A percentile compares a stretch with the other conserved stretches of the same genome.
phyloP scores from a whole-genome alignment of 2,888 invertebrate genomes.

The Drosophila yooni region DNA sequence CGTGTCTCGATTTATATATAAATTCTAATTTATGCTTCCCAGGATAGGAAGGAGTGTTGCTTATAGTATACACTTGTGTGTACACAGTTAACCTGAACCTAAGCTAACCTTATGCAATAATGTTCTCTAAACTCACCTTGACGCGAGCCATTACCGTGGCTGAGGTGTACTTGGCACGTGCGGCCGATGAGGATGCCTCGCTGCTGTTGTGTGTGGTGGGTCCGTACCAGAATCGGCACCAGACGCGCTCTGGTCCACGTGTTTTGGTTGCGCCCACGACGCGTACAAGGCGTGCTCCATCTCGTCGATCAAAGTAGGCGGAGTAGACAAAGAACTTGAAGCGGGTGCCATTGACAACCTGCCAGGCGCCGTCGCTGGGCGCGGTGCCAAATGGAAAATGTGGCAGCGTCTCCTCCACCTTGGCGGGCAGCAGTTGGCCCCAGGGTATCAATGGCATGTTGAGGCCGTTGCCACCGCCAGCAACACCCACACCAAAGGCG shows the following conservation, averaged over 20 bases:
- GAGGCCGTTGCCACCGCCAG: slow-evolving; percentile 52
- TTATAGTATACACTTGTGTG: background rate
- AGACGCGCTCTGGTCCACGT: slow-evolving; percentile 91
- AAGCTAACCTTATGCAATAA: background rate
- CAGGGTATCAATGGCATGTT: slow-evolving; percentile 84
- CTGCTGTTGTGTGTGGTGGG: slow-evolving; percentile 52
- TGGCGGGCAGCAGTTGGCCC: slow-evolving; percentile 84
- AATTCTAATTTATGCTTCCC: accelerated
- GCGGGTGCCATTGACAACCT: slow-evolving; percentile 87
- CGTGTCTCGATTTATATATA: background rate
- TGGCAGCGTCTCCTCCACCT: slow-evolving; percentile 86
- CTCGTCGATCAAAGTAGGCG: slow-evolving; percentile 93
- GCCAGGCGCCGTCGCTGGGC: slow-evolving; percentile 92
- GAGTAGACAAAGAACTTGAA: slow-evolving; percentile 96
- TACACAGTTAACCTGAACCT: background rate
- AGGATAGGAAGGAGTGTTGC: background rate
- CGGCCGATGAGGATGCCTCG: slow-evolving; percentile 33
- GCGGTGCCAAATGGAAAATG: slow-evolving; percentile 88
- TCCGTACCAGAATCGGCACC: slow-evolving; percentile 92
- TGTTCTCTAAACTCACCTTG: slow-evolving; percentile 86
- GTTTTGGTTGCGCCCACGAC: slow-evolving; percentile 96
- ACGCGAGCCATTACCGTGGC: slow-evolving; percentile 91
- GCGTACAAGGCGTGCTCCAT: slow-evolving; percentile 88
- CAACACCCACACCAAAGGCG: slow-evolving; percentile 59
- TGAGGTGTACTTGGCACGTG: slow-evolving; percentile 85